These are phyloP conservation scores for Phaenicophaeus curvirostris DNA, from an alignment of 2,797 vertebrate genomes.

Conservation along the genomic window DNA sequence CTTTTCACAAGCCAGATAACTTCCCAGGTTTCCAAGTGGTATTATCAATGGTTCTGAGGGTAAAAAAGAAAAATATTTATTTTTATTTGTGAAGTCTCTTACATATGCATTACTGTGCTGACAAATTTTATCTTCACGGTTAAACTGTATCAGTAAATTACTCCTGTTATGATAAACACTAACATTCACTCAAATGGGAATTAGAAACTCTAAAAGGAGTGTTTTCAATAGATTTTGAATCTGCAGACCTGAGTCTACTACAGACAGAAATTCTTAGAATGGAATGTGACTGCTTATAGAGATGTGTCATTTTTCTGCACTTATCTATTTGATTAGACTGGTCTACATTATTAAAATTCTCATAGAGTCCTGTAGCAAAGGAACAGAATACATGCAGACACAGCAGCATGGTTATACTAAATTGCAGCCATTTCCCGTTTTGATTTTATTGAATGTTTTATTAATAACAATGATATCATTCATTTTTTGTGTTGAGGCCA, in stretches of 20 bases:
- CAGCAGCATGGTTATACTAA: conserved; percentile 12
- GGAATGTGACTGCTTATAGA: neutral
- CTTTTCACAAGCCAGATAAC: conserved; percentile 17
- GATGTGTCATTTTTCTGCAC: neutral
- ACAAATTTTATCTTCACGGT: neutral
- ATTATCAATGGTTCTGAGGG: neutral
- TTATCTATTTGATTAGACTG: conserved; percentile 20
- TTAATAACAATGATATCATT: conserved; percentile 56
- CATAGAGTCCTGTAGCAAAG: neutral
- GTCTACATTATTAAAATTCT: conserved; percentile 36
- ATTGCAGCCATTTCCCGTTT: conserved; percentile 10
- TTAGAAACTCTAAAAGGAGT: neutral
- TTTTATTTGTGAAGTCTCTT: conserved; percentile 1
- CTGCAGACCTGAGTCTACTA: neutral
- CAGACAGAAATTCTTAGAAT: neutral
- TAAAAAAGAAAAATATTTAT: neutral
- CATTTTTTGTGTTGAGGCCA: conserved; percentile 15
- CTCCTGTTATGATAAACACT: conserved; percentile 21
- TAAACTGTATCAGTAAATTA: neutral
- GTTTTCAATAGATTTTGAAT: neutral
- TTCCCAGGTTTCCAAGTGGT: neutral
- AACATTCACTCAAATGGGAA: neutral
- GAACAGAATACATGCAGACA: conserved; percentile 7
- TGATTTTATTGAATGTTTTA: conserved; percentile 50
- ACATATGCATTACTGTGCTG: neutral